Evolutionary conservation across 1,140 invertebrate species (phyloP), one percentile per base, ranked within the genome.

Genomic region (Stenopsyche tienmushanensis): DNA sequence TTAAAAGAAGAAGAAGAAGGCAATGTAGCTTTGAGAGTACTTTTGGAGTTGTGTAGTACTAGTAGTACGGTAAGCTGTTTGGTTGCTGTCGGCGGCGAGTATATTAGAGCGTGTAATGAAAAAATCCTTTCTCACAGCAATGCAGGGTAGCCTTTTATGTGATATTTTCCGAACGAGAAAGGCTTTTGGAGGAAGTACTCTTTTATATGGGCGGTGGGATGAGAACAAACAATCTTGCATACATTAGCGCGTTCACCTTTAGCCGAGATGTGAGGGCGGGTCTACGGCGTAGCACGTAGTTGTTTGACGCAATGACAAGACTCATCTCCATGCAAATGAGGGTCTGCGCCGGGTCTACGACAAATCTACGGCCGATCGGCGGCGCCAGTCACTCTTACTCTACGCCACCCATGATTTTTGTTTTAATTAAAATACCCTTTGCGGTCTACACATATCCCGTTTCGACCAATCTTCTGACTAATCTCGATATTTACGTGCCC

Each of bases 241-340:
- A 64, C 62, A 64, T 64, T 64, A 64, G 50, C 62, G 52, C 62
- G 29, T 44, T 57, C 54, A 57, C 54, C 54, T 57, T 49, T 50
- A 34, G 25, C 45, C 29, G 10, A 34, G 9, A 26, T 45, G 17
- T 13, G n/a, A 47, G 26, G 47, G 29, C 24, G 25, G 24, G 34
- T 53, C 50, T 25, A 25, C 50, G 49, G 1, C 50, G 62, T 13
- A 24, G 52, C 62, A 64, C 62, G 62, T 64, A 64, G 34, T 64
- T 29, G 62, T 64, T 57, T 64, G 62, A 64, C 50, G 62, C 52
- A 55, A 57, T 39, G 53, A 64, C 62, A 64, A 54, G 62, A 64
- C 53, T 64, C 62, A 64, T 64, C 62, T 64, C 50, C 50, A 64
- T 64, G 62, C 52, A 64, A 64, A 64, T 64, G 62, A 64, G 52